Percentiles rank a stretch among this genome's conserved stretches.
These are phyloP conservation scores for Philaethria dido DNA, from an alignment of 2,888 invertebrate species.

Conservation along the genomic window DNA sequence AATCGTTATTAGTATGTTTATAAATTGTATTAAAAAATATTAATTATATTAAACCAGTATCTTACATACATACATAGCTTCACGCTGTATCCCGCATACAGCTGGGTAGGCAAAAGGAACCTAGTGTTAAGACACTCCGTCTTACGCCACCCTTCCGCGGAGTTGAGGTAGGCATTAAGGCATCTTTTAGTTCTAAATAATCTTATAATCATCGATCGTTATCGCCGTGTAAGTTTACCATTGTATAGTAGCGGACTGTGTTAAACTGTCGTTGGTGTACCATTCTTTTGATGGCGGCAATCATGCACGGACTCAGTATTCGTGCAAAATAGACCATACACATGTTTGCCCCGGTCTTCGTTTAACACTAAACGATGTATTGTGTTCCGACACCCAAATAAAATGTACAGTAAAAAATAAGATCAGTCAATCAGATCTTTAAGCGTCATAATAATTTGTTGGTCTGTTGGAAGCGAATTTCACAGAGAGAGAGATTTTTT, in stretches of 20 bases:
- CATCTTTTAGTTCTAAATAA: neutral
- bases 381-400: neutral
- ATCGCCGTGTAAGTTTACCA: neutral
- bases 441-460: too few relatives aligned
- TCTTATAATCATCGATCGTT: neutral
- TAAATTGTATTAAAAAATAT: too few relatives aligned
- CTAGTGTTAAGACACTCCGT: too few relatives aligned
- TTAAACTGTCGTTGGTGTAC: constrained; percentile 2
- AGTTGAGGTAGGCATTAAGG: too few relatives aligned
- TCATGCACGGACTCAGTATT: neutral
- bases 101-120: too few relatives aligned
- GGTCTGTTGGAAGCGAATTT: too few relatives aligned
- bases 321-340: constrained; percentile 7
- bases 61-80: too few relatives aligned
- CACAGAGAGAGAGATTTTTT: too few relatives aligned
- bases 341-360: constrained; percentile 7
- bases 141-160: too few relatives aligned
- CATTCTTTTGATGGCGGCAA: neutral
- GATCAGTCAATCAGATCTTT: neutral
- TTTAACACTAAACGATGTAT: constrained; percentile 1
- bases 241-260: neutral
- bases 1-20: too few relatives aligned
- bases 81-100: too few relatives aligned
- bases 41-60: too few relatives aligned
- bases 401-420: neutral